Base-by-base conservation (phyloP, 2,797 vertebrate genomes). In the Diplodus sargus region DNA sequence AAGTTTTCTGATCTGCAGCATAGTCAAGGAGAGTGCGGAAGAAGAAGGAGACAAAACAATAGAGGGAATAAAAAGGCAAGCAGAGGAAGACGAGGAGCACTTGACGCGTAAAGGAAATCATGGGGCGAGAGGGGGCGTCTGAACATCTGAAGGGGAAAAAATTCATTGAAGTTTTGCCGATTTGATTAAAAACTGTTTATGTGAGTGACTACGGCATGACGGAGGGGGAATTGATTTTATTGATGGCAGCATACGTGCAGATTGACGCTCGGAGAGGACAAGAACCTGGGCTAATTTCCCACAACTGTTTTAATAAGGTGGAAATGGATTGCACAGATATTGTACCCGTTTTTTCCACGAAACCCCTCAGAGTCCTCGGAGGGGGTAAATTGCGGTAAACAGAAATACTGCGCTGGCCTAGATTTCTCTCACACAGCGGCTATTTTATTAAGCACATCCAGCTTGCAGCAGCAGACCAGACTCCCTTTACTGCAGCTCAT, bases 361-460 rank as follows among this genome's bases (percentile, higher is more conserved):
- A 75, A 28, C 52, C 58, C 74, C 58, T 76, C 28, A 4, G 62
- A 83, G 77, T 78, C 74, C 70, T 73, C 22, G 47, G 45, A 64
- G 70, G 60, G 76, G 72, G 72, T 88, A 89, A 90, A 89, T 61
- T 83, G 77, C 47, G 81, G 85, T 86, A 87, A 89, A 88, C 81
- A 78, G 78, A 89, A 85, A 85, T 61, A 45, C 76, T 34, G 74
- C 89, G 67, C 74, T 91, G 91, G 85, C 85, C 90, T 85, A 89
- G 74, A 86, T 92, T 87, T 66, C 72, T 62, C 81, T 74, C 82
- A 48, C 82, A 83, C 82, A 57, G 73, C 66, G 58, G 73, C 83
- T 87, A 76, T 89, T 91, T 87, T 86, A 86, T 88, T 84, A 81
- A 89, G 83, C 70, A 85, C 78, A 86, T 74, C 79, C 82, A 82